phyloP scores from a whole-genome alignment of 2,797 vertebrate species.

The Myotis vivesi region DNA sequence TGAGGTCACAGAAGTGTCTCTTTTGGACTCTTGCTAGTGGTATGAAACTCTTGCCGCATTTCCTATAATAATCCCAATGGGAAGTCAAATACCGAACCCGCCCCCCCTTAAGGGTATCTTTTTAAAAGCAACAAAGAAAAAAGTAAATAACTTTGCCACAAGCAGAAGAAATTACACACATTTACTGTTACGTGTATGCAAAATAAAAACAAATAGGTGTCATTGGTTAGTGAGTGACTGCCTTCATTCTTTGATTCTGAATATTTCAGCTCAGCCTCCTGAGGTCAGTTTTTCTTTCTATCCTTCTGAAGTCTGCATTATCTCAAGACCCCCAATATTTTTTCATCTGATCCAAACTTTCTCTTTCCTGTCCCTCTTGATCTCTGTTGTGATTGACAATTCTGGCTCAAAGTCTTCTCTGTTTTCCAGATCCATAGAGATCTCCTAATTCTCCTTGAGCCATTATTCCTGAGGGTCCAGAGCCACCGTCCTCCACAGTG shows the following conservation, averaged over 20 bases:
- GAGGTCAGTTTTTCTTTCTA: not conserved
- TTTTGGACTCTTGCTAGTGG: not conserved
- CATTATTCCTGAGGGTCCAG: not conserved
- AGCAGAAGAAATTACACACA: not conserved
- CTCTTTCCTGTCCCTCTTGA: not conserved
- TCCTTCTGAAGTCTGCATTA: not conserved
- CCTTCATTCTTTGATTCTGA: not conserved
- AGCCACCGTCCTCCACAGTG: not conserved
- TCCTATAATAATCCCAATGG: not conserved
- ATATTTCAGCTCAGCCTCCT: not conserved
- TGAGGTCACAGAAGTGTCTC: slow-evolving; percentile 1
- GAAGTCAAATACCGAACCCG: not conserved
- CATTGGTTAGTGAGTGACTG: not conserved
- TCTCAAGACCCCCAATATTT: slow-evolving; percentile 35
- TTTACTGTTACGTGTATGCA: not conserved
- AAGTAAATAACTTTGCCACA: not conserved
- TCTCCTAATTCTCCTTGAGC: not conserved
- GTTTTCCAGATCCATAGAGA: not conserved
- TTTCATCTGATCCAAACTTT: not conserved
- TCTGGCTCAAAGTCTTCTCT: not conserved
- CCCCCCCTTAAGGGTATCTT: not conserved
- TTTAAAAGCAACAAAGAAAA: not conserved
- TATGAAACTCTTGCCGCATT: not conserved
- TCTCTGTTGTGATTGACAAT: not conserved
- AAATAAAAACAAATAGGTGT: not conserved